Evolutionary conservation across 1,140 invertebrate genomes (phyloP), one percentile per base, ranked within the genome.

Genomic region (Macrobrachium nipponense): DNA sequence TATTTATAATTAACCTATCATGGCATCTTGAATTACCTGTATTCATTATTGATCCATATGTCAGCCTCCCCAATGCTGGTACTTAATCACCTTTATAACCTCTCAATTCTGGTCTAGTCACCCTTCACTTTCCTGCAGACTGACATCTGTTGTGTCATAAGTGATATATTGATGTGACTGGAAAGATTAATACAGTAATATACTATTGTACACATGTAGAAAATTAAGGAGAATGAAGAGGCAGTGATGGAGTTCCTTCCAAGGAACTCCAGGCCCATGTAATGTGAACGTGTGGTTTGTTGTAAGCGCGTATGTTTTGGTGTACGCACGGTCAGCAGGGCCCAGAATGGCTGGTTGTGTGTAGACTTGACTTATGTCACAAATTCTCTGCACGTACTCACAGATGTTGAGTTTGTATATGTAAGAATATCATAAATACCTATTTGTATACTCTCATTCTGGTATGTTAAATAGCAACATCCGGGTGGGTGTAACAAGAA

Each of bases 331-430:
- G 18, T 80, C 78, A 80, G 78, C 78, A 80, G 78, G 78, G 62
- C 78, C 78, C 78, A 80, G 78, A 80, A 64, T 80, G 78, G 78
- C 78, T 80, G 78, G 78, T 66, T 80, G 78, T 80, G 78, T 80
- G 78, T 80, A 80, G 62, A 80, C 78, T 80, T 80, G 44, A 62
- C 78, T 80, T 80, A 60, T 62, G 62, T 80, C 78, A 80, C 78
- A 80, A 80, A 80, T 80, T 62, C 64, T 80, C 60, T 80, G 78
- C 78, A 66, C 61, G 78, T 80, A 80, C 78, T 80, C 78, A 80
- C 60, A 43, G 44, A 36, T 36, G 61, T 23, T 80, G 78, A 80
- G 78, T 80, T 80, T 80, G 43, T 80, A 66, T 64, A 79, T 60
- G 77, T 79, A 80, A 80, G 78, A 80, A 80, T 80, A 80, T 80